phyloP scores from a whole-genome alignment of 2,888 invertebrate genomes.

The Galerucella pusilla region DNA sequence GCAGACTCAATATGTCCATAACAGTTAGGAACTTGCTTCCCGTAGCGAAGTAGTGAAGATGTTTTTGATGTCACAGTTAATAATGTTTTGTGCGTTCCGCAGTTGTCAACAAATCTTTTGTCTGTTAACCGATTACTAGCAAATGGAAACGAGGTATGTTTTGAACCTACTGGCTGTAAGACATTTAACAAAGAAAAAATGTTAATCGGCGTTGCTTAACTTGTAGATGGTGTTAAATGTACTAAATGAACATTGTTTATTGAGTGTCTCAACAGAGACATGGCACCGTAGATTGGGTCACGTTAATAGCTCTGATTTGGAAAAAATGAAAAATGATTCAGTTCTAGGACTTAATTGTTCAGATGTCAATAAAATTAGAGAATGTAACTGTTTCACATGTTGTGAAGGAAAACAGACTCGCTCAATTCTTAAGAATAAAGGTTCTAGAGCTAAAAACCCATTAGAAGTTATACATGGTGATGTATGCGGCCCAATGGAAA shows the following conservation, averaged over 20 bases:
- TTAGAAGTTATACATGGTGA: constrained; percentile 39
- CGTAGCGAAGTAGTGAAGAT: too few species aligned
- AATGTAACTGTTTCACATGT: too few species aligned
- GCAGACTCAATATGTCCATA: too few species aligned
- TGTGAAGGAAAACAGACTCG: too few species aligned
- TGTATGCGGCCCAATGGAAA: constrained; percentile 44
- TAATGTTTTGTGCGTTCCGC: constrained; percentile 33
- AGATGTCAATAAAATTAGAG: too few species aligned
- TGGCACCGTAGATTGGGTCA: not conserved
- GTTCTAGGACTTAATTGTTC: not conserved
- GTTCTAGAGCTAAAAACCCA: too few species aligned
- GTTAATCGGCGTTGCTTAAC: too few species aligned
- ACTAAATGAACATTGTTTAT: not conserved
- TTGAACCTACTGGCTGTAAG: constrained; percentile 6
- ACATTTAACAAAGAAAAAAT: too few species aligned
- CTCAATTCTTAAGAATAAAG: too few species aligned
- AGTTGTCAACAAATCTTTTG: constrained; percentile 37
- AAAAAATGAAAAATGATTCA: not conserved
- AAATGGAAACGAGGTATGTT: constrained; percentile 31
- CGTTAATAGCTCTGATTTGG: not conserved
- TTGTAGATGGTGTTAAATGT: constrained; percentile 4
- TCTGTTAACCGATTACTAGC: constrained; percentile 33
- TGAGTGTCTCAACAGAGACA: not conserved
- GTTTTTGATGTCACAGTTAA: constrained; percentile 18
- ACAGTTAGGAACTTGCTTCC: too few species aligned